Evolutionary conservation across 2,797 vertebrate genomes (phyloP).

Genomic region (Sylvia borin): DNA sequence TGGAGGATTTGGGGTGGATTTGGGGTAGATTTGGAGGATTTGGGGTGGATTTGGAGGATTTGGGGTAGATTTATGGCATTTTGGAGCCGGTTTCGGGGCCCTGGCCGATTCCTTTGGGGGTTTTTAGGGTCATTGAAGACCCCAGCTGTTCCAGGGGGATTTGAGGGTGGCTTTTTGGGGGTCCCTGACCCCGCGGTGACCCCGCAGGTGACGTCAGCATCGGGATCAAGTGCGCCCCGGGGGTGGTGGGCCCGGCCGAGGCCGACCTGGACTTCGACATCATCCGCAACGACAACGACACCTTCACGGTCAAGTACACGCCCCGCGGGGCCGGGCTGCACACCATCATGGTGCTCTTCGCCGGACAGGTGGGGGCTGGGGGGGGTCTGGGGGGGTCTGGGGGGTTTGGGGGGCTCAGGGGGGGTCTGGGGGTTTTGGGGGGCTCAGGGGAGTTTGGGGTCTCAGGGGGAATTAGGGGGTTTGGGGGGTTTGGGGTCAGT

Average conservation of each 20-base stretch:
- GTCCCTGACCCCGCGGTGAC: not conserved
- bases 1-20: too few species aligned
- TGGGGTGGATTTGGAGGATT: too few species aligned
- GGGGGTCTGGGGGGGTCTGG: too few species aligned
- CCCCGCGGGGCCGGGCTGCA: not conserved
- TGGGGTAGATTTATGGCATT: too few species aligned
- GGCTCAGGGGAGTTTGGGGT: too few species aligned
- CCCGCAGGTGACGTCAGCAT: not conserved
- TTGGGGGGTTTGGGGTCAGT: not conserved
- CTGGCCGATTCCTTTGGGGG: too few species aligned
- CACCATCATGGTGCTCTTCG: not conserved
- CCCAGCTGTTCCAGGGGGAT: too few species aligned
- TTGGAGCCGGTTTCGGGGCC: too few species aligned
- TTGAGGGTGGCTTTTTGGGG: too few species aligned
- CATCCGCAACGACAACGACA: not conserved
- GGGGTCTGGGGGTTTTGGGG: not conserved
- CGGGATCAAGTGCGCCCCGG: not conserved
- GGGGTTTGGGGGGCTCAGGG: not conserved
- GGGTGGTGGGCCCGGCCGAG: not conserved
- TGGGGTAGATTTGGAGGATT: too few species aligned
- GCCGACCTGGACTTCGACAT: not conserved
- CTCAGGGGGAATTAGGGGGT: too few species aligned
- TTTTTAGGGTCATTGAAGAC: too few species aligned
- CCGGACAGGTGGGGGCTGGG: not conserved
- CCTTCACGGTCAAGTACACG: not conserved